Base-by-base conservation (phyloP, 2,888 invertebrate genomes). In the Volucella inanis region DNA sequence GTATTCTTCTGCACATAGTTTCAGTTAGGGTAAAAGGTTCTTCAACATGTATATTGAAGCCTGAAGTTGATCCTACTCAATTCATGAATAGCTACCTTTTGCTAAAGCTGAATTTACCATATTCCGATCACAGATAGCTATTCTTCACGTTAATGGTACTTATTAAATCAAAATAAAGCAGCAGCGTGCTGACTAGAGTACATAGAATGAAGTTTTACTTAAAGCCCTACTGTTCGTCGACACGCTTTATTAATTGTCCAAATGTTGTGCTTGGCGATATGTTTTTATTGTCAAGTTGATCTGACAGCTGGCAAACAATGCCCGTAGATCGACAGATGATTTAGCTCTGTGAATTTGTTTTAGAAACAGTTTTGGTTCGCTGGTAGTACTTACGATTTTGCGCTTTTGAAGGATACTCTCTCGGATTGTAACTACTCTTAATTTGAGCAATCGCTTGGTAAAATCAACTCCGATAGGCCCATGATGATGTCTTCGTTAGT, bases 31-130 rank as follows among this genome's bases (percentile, higher is more conserved):
- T 88, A 95, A 94, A 62, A 96, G 93, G 8, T 93, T 92, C 91
- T 94, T 94, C 67, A 95, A 91, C 55, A 96, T 90, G 88, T 94
- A 92, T 88, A 95, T 93, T 12, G 96, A 95, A 65, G 93, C 93
- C 71, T 93, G 93, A 8, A 95, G 93, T 87, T 94, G 93, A 77
- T 94, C 94, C 89, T 94, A 93, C 67, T 94, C 93, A 61, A 96
- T 93, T 90, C 96, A 96, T 8, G 93, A 93, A 68, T 75, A 83
- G 12, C 68, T 62, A 10, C 68, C 55, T n/a, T 72, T 72, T 79
- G 93, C 93, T 4, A 93, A 93, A 0, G 92, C 92, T 88, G 94
- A 93, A 77, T 93, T 38, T 14, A 61, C 72, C 49, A 31, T 39
- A 8, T 71, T 68, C 94, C 94, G 90, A 94, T 93, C 87, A 92